Conservation (phyloP, 2,888 invertebrate genomes). For the Volucella inflata region DNA sequence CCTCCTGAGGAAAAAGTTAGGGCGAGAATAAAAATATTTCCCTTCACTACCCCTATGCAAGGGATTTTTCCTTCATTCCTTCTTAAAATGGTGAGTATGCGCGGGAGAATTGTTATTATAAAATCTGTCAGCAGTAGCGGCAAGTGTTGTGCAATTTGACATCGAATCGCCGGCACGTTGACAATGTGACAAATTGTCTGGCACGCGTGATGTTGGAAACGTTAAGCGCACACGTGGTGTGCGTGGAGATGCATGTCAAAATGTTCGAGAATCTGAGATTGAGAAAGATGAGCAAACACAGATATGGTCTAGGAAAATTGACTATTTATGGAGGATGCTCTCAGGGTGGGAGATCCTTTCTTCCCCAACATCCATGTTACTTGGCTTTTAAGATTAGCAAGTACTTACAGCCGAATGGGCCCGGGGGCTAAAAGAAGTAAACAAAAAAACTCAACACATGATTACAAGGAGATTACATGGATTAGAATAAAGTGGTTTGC, state of each 20-base stretch:
- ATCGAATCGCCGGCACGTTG: constrained; percentile 55
- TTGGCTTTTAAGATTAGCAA: constrained; percentile 15
- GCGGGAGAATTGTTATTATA: constrained; percentile 43
- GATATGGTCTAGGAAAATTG: constrained; percentile 52
- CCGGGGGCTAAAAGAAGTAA: too few species aligned
- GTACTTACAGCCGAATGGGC: not conserved
- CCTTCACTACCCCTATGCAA: constrained; percentile 17
- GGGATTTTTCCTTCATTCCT: constrained; percentile 8
- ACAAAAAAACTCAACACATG: too few species aligned
- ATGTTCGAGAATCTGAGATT: constrained; percentile 18
- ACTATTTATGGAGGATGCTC: constrained; percentile 35
- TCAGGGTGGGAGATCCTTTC: constrained; percentile 8
- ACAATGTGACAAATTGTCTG: constrained; percentile 46
- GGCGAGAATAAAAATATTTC: constrained; percentile 5
- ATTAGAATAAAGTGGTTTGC: too few species aligned
- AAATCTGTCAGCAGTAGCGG: constrained; percentile 12
- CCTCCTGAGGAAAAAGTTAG: constrained; percentile 19
- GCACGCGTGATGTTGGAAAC: constrained; percentile 31
- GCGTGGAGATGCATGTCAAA: constrained; percentile 33
- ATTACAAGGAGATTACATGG: too few species aligned
- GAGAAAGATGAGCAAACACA: constrained; percentile 14
- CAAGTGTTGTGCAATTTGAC: constrained; percentile 15
- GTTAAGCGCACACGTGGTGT: constrained; percentile 38
- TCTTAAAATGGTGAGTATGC: constrained; percentile 42
- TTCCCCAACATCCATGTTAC: constrained; percentile 2